A percentile compares a stretch with the other conserved stretches of the same genome.
These are phyloP conservation scores for Lasioglossum calceatum DNA, from an alignment of 2,888 invertebrate genomes.

Conservation along the genomic window DNA sequence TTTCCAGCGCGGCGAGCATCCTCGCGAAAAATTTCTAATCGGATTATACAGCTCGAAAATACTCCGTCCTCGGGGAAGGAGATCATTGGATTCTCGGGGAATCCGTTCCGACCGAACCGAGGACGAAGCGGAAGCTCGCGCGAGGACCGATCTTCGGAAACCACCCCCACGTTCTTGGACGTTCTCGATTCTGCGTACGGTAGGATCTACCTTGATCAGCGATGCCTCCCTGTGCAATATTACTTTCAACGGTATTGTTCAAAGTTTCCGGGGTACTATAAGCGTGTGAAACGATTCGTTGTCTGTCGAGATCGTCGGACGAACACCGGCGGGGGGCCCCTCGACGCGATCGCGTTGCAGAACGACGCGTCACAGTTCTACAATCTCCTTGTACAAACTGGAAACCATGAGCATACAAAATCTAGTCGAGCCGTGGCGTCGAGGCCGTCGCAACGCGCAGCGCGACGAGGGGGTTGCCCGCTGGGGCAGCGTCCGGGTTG, in stretches of 20 bases:
- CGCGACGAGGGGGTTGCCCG: background rate
- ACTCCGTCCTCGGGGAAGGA: background rate
- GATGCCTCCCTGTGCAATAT: background rate
- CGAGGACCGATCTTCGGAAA: conserved; percentile 9
- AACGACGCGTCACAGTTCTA: background rate
- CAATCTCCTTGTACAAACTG: background rate
- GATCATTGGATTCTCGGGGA: background rate
- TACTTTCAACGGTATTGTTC: background rate
- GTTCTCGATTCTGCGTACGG: conserved; percentile 24
- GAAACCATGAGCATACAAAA: conserved; percentile 19
- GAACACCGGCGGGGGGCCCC: background rate
- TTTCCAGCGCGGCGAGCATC: conserved; percentile 14
- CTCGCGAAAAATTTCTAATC: background rate
- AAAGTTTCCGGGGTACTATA: background rate
- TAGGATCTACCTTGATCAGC: background rate
- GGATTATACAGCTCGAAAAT: background rate
- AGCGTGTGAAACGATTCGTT: conserved; percentile 1
- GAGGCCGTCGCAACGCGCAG: background rate
- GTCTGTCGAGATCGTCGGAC: background rate
- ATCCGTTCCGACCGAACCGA: background rate
- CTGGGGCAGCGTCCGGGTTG: background rate
- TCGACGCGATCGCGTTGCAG: background rate
- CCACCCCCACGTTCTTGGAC: background rate
- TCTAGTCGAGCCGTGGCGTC: conserved; percentile 12
- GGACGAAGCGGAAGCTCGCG: background rate